Conservation (phyloP, 2,888 invertebrate species). For the Dysmachus trigonus region DNA sequence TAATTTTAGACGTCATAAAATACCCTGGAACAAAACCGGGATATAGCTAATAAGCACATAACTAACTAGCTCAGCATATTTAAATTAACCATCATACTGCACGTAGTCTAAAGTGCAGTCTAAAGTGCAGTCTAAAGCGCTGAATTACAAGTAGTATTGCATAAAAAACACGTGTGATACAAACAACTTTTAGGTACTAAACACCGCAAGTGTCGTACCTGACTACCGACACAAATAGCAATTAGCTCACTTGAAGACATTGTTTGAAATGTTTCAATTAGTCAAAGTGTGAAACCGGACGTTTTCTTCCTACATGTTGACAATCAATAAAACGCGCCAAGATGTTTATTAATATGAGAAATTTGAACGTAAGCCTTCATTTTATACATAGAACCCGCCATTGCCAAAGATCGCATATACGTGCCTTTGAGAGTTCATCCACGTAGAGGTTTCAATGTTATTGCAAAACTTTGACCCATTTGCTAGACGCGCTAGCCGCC, state of each 20-base stretch:
- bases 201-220: not conserved
- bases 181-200: not conserved
- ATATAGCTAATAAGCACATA: not conserved
- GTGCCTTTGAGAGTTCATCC: slow-evolving; percentile 20
- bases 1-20: not conserved
- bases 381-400: not conserved
- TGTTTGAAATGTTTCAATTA: not conserved
- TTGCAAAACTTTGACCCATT: slow-evolving; percentile 33
- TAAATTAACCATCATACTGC: not conserved
- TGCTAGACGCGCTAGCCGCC: not conserved
- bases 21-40: not conserved
- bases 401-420: slow-evolving; percentile 7
- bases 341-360: not conserved
- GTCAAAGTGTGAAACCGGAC: not conserved
- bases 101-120: not conserved
- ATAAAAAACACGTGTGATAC: not conserved
- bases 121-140: not conserved
- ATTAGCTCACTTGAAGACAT: not conserved
- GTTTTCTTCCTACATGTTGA: not conserved
- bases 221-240: not conserved
- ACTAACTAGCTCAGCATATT: not conserved
- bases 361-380: not conserved
- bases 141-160: not conserved
- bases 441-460: slow-evolving; percentile 21
- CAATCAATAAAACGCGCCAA: not conserved